Conservation (phyloP, 2,797 vertebrate genomes). For the Argyrosomus regius region DNA sequence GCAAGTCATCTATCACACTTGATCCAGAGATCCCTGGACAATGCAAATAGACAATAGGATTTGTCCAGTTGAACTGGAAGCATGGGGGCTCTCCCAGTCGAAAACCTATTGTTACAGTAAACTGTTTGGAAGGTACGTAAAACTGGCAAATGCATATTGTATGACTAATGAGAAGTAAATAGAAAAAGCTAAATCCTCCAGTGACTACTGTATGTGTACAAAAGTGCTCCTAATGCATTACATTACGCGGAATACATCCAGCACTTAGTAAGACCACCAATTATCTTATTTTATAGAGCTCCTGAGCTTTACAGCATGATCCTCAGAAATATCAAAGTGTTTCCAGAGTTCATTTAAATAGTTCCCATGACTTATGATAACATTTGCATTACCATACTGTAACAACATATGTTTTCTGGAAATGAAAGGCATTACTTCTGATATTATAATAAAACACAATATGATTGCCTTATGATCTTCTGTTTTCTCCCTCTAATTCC, state of each 20-base stretch:
- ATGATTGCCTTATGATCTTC: constrained; percentile 48
- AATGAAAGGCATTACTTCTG: constrained; percentile 58
- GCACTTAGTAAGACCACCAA: constrained; percentile 29
- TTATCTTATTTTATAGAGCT: constrained; percentile 24
- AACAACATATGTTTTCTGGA: constrained; percentile 49
- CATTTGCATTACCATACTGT: constrained; percentile 38
- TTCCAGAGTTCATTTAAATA: constrained; percentile 44
- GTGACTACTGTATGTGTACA: constrained; percentile 14
- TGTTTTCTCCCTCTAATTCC: constrained; percentile 57
- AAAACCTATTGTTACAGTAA: constrained; percentile 28
- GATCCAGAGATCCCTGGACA: constrained; percentile 78
- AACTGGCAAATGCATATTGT: constrained; percentile 18
- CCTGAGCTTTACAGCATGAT: constrained; percentile 32
- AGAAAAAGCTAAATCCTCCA: constrained; percentile 27
- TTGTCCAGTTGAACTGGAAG: constrained; percentile 52
- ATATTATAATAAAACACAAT: constrained; percentile 49
- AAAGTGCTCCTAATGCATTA: constrained; percentile 27
- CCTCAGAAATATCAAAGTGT: constrained; percentile 43
- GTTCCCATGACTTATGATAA: constrained; percentile 29
- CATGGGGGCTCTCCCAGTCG: neutral
- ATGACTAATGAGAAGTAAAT: constrained; percentile 38
- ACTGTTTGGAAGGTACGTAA: constrained; percentile 5
- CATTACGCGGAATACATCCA: constrained; percentile 25
- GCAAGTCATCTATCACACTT: constrained; percentile 83
- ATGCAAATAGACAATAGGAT: constrained; percentile 71